These are phyloP conservation scores for Diplodus sargus DNA, from an alignment of 2,797 vertebrate species.

Conservation along the genomic window DNA sequence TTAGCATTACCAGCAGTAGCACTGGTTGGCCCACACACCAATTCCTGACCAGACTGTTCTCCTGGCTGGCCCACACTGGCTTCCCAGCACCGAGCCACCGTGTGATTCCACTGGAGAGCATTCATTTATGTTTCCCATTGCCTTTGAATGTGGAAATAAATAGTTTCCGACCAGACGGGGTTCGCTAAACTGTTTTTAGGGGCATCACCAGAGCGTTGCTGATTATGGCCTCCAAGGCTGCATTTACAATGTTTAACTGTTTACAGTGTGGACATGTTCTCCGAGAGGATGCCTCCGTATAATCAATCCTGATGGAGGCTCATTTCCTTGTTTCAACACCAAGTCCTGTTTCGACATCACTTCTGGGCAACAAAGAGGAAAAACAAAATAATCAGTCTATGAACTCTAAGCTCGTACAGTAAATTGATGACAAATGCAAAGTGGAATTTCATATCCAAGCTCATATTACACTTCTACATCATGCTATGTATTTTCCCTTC, in stretches of 20 bases:
- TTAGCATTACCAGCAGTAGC: conserved; percentile 66
- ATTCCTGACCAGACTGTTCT: conserved; percentile 57
- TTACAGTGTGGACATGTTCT: conserved; percentile 36
- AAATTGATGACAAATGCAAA: conserved; percentile 54
- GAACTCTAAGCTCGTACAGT: conserved; percentile 35
- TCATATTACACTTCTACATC: conserved; percentile 47
- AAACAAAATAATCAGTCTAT: conserved; percentile 41
- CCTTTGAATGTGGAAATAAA: conserved; percentile 75
- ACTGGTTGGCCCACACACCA: conserved; percentile 71
- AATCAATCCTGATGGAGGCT: conserved; percentile 35
- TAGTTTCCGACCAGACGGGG: conserved; percentile 71
- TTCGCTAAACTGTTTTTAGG: conserved; percentile 64
- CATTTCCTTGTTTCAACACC: conserved; percentile 18
- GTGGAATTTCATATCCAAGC: conserved; percentile 39
- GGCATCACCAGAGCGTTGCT: conserved; percentile 63
- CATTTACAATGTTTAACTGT: conserved; percentile 53
- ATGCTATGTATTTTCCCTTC: conserved; percentile 58
- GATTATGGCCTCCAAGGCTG: conserved; percentile 61
- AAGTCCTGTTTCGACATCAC: conserved; percentile 31
- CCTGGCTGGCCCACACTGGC: conserved; percentile 68
- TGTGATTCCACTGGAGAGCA: conserved; percentile 69
- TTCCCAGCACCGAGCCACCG: conserved; percentile 79
- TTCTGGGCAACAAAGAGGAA: conserved; percentile 29
- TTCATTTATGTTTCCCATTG: conserved; percentile 75
- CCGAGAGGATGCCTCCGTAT: conserved; percentile 24